These are phyloP conservation scores for Campylomormyrus tamandua DNA, from an alignment of 2,113 vertebrate species.

Conservation along the genomic window DNA sequence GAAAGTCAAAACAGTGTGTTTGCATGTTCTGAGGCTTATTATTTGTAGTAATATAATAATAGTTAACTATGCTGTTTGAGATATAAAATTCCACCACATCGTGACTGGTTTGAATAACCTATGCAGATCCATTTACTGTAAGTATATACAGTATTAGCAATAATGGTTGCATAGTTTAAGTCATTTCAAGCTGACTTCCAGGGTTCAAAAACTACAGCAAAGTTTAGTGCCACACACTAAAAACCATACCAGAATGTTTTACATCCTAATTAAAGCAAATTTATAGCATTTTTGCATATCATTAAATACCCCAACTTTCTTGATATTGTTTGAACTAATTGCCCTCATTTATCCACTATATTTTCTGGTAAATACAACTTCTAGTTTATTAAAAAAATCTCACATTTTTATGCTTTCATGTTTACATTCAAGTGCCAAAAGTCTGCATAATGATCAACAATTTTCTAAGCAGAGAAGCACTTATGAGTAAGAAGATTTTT, in stretches of 20 bases:
- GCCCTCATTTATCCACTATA: background rate
- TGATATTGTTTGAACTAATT: background rate
- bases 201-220: background rate
- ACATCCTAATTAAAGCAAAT: background rate
- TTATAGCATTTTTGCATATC: background rate
- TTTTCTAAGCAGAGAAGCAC: background rate
- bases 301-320: background rate
- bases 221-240: background rate
- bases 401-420: background rate
- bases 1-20: background rate
- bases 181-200: background rate
- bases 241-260: background rate
- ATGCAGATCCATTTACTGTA: background rate
- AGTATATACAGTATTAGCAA: background rate
- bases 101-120: background rate
- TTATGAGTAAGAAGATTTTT: background rate
- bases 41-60: background rate
- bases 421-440: background rate
- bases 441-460: background rate
- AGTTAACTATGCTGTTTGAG: background rate
- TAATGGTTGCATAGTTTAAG: background rate
- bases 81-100: background rate
- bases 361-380: background rate
- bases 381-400: background rate
- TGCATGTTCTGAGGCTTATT: background rate